These are phyloP conservation scores for Caranx ignobilis DNA, from an alignment of 2,113 vertebrate species.

Conservation along the genomic window DNA sequence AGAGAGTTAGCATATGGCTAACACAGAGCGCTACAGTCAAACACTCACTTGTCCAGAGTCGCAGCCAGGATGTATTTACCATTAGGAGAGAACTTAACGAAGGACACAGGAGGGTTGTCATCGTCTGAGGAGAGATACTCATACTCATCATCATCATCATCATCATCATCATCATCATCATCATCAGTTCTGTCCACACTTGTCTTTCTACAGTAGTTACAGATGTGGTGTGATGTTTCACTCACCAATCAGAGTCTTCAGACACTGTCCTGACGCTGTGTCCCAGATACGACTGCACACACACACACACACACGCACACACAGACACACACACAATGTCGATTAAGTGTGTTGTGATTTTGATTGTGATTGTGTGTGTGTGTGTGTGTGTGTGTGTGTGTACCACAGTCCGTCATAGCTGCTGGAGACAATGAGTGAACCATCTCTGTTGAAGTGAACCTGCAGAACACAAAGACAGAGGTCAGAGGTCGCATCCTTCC, in stretches of 20 bases:
- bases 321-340: neutral
- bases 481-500: neutral
- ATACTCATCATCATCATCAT: too few relatives aligned
- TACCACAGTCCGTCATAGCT: conserved; percentile 95
- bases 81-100: conserved; percentile 95
- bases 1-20: too few relatives aligned
- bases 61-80: conserved; percentile 94
- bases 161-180: too few relatives aligned
- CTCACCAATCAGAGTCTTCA: conserved; percentile 95
- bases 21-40: too few relatives aligned
- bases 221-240: neutral
- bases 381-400: neutral
- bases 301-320: neutral
- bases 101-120: conserved; percentile 94
- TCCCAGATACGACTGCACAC: conserved; percentile 92
- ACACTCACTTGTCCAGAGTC: conserved; percentile 92
- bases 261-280: conserved; percentile 93
- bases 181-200: too few relatives aligned
- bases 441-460: conserved; percentile 95
- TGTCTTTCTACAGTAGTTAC: too few relatives aligned
- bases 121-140: conserved; percentile 83
- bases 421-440: conserved; percentile 94
- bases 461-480: conserved; percentile 51
- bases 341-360: too few relatives aligned
- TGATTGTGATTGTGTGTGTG: neutral